Evolutionary conservation across 2,797 vertebrate species (phyloP), one percentile per base, ranked within the genome.

Genomic region (Gorsachius magnificus): DNA sequence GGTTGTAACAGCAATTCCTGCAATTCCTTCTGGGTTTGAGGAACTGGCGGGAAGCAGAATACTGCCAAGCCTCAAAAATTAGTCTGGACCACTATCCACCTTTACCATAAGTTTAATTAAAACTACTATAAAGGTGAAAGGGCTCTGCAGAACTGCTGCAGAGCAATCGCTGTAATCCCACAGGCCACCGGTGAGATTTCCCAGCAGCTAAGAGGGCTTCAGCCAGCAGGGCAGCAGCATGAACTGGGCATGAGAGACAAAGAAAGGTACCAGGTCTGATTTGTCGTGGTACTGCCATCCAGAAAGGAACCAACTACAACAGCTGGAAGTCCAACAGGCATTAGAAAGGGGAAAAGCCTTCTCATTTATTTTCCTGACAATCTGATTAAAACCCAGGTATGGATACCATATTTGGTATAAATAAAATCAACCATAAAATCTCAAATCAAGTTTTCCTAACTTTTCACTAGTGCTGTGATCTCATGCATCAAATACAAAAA

Each of bases 241-340:
- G 33, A 57, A 24, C 45, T 3, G 4, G 78, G 61, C 0, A 0
- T 6, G 38, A 69, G 29, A 29, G 16, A 78, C 43, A 65, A 38
- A 43, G 46, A 50, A 58, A 72, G 53, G 25, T 81, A 17, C 60
- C 18, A 33, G 65, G 22, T 48, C 24, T 6, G 35, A 71, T 41
- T 2, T 50, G 76, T n/a, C 48, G 38, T 2, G 11, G 6, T 33
- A 36, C 6, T 6, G 1, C 20, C 83, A 53, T 7, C 61, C 50
- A 83, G 50, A 80, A 89, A 43, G 7, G 9, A 89, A 45, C 18
- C 1, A 0, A 16, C 50, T 60, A 71, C 54, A 76, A 33, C 61
- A 76, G 85, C 45, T 90, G 61, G 31, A 87, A 85, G 63, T 36
- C 71, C 33, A 85, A 64, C 5, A 60, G 41, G 50, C n/a, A 7